Percentiles rank a stretch among this genome's conserved stretches.
Conservation (phyloP, 1,140 invertebrate species). For the Hycleus phaleratus region DNA sequence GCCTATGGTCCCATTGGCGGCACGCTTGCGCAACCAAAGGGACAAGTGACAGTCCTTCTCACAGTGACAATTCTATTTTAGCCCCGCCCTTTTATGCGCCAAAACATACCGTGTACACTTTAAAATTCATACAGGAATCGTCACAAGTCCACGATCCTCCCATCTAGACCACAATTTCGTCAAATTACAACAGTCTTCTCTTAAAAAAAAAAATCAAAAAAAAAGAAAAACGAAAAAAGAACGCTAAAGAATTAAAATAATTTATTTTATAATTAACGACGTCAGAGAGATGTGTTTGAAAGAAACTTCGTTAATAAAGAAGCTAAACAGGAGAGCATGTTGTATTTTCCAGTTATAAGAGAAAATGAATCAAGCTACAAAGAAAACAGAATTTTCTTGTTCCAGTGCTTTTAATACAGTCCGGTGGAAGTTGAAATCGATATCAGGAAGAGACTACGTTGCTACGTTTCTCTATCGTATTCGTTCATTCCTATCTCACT, state of each 20-base stretch:
- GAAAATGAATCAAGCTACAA: constrained; percentile 20
- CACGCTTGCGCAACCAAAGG: constrained; percentile 35
- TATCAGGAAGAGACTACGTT: constrained; percentile 11
- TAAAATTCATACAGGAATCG: too few relatives aligned
- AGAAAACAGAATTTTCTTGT: constrained; percentile 18
- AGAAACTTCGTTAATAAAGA: constrained; percentile 16
- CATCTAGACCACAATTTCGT: too few relatives aligned
- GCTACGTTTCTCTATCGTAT: neutral
- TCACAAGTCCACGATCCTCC: too few relatives aligned
- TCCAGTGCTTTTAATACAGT: constrained; percentile 21
- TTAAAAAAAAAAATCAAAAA: too few relatives aligned
- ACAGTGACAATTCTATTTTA: constrained; percentile 38
- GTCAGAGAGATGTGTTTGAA: constrained; percentile 1
- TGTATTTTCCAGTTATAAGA: constrained; percentile 4
- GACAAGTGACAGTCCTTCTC: constrained; percentile 40
- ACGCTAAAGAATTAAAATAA: too few relatives aligned
- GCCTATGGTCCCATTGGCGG: constrained; percentile 37
- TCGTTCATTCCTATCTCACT: neutral
- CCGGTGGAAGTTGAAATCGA: constrained; percentile 13
- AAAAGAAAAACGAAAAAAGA: too few relatives aligned
- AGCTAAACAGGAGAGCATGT: constrained; percentile 11
- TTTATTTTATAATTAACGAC: constrained; percentile 1
- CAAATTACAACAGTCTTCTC: too few relatives aligned
- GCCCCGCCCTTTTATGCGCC: constrained; percentile 29
- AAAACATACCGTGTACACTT: too few relatives aligned